Evolutionary conservation across 2,888 invertebrate species (phyloP), one percentile per base, ranked within the genome.

Genomic region (Girardia tigrina): DNA sequence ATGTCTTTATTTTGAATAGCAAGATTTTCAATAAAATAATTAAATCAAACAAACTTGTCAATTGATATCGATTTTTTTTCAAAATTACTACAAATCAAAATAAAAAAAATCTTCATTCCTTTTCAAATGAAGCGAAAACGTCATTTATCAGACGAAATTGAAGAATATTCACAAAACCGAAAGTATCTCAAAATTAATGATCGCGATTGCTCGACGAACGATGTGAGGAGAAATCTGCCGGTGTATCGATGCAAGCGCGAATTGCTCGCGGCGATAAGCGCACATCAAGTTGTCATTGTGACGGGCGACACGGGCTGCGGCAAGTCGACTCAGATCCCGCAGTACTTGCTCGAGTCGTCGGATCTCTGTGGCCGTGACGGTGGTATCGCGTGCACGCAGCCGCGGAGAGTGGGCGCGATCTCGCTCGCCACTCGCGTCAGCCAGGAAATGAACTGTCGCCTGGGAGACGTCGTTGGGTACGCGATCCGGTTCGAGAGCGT

Each of bases 401-500:
- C 56, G 8, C n/a, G 56, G 23, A n/a, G 56, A 4, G 56, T 56
- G 4, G 56, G 56, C 2, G 56, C 56, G 2, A 56, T 56, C 23
- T 56, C 56, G 4, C 56, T 56, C 4, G 56, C 56, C 4, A 56
- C n/a, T n/a, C 56, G 56, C 23, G 56, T 56, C 23, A 8, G 56
- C 23, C 20, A 56, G 23, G 56, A 56, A 56, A 20, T 56, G n/a
- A 16, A 56, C 23, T 56, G n/a, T 56, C n/a, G 23, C 8, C 23
- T 56, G n/a, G 56, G 56, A 6, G 56, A 16, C 4, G n/a, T 8
- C n/a, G 88, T 88, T 72, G 89, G 89, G 14, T 89, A 89, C 82
- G 87, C 87, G 79, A 98, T 99, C 81, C 88, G 98, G 80, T 99
- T 98, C 86, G 98, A 98, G 86, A 98, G 99, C 83, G 98, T 97